phyloP scores from a whole-genome alignment of 2,797 vertebrate species.

The Emydoidea blandingii region DNA sequence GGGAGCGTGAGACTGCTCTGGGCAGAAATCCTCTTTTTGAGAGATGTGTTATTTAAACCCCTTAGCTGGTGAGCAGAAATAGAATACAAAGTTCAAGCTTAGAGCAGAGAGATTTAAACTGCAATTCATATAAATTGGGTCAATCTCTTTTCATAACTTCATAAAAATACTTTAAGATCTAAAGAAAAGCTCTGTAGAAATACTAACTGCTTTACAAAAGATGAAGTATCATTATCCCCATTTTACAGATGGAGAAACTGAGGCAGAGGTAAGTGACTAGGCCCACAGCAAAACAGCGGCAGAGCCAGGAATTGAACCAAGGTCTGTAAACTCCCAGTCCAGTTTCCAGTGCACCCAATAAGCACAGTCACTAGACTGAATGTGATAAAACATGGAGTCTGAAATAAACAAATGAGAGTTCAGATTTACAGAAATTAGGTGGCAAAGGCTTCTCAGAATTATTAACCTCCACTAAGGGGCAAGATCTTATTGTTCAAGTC shows the following conservation, averaged over 20 bases:
- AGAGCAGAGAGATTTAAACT: not conserved
- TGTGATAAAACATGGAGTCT: not conserved
- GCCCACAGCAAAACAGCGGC: not conserved
- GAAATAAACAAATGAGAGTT: not conserved
- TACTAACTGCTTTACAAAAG: not conserved
- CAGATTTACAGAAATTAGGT: slow-evolving; percentile 22
- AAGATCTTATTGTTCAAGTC: not conserved
- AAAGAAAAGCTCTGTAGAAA: not conserved
- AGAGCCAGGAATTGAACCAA: not conserved
- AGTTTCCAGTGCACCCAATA: not conserved
- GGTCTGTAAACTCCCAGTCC: not conserved
- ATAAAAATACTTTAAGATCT: not conserved
- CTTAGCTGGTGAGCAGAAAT: not conserved
- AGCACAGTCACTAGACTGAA: not conserved
- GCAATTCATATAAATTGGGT: slow-evolving; percentile 10
- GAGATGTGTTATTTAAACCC: not conserved
- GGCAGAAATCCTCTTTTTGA: not conserved
- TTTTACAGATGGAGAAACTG: not conserved
- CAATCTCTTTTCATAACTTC: not conserved
- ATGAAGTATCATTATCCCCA: not conserved
- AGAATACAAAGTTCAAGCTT: not conserved
- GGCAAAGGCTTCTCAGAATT: not conserved
- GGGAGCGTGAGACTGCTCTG: not conserved
- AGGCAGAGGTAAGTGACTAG: not conserved
- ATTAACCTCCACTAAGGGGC: not conserved